These are phyloP conservation scores for Ovis canadensis DNA, from an alignment of 2,113 vertebrate species.

Conservation along the genomic window DNA sequence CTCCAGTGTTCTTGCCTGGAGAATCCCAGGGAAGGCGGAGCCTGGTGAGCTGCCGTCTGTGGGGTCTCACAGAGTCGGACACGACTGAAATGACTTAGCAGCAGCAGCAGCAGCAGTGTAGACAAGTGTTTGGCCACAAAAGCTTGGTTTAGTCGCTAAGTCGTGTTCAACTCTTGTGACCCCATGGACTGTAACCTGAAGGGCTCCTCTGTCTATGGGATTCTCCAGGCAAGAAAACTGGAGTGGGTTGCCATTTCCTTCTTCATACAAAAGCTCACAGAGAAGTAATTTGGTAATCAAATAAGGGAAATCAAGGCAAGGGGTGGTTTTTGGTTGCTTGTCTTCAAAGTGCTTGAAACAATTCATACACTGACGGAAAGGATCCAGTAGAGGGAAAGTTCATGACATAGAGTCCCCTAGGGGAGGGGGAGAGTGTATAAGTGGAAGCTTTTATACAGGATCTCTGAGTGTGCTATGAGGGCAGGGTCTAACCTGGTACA, in stretches of 20 bases:
- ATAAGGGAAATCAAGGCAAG: background rate
- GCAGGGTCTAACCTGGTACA: background rate
- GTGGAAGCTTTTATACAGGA: background rate
- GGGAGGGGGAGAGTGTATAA: background rate
- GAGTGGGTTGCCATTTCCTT: background rate
- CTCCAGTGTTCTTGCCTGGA: too few relatives aligned
- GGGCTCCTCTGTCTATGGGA: background rate
- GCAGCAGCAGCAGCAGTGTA: background rate
- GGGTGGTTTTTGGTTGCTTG: background rate
- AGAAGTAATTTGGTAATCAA: background rate
- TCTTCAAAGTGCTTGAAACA: background rate
- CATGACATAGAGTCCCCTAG: background rate
- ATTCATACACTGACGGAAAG: background rate
- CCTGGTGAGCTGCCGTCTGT: too few relatives aligned
- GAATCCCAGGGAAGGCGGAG: too few relatives aligned
- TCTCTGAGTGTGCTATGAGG: background rate
- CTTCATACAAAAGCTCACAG: background rate
- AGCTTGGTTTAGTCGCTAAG: background rate
- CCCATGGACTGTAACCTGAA: background rate
- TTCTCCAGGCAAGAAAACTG: background rate
- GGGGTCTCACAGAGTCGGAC: too few relatives aligned
- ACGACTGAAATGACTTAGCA: too few relatives aligned
- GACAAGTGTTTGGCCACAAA: background rate
- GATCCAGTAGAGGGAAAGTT: background rate
- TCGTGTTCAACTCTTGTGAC: background rate